These are phyloP conservation scores for Bombus superbus DNA, from an alignment of 1,140 invertebrate genomes.

Conservation along the genomic window DNA sequence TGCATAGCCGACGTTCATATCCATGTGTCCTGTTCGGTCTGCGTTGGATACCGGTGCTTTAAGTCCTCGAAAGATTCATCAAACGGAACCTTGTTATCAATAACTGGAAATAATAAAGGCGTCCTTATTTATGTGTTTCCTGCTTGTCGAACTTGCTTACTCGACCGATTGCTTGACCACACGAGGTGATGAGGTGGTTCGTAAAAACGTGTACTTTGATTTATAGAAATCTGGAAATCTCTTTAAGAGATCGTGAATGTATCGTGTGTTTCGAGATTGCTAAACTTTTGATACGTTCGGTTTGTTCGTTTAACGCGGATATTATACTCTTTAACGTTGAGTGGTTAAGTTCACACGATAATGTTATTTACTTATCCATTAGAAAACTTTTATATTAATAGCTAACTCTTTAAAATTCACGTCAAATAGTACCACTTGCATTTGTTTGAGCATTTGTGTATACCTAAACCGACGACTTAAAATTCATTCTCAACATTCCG, in stretches of 20 bases:
- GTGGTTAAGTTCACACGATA: too few relatives aligned
- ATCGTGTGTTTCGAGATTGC: too few relatives aligned
- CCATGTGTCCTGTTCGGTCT: slow-evolving; percentile 14
- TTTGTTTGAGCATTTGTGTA: not conserved
- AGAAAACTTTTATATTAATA: not conserved
- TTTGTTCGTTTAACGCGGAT: not conserved
- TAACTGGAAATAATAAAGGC: slow-evolving; percentile 24
- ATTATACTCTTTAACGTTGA: not conserved
- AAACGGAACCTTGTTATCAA: slow-evolving; percentile 46
- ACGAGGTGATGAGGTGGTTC: not conserved
- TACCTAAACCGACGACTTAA: not conserved
- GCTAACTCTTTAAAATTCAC: not conserved
- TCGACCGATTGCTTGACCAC: not conserved
- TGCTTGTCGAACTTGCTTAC: not conserved
- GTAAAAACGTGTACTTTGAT: not conserved
- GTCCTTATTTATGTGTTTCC: slow-evolving; percentile 23
- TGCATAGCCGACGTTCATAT: slow-evolving; percentile 33
- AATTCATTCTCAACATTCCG: not conserved
- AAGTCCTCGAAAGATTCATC: slow-evolving; percentile 39
- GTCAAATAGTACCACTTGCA: too few relatives aligned
- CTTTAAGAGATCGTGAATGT: too few relatives aligned
- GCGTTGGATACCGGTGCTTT: slow-evolving; percentile 27
- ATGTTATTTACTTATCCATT: not conserved
- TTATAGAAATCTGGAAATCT: not conserved
- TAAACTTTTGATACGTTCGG: not conserved